Percentiles rank a stretch among this genome's conserved stretches.
phyloP scores from a whole-genome alignment of 2,888 invertebrate species.

The Drosophila kanekoi region DNA sequence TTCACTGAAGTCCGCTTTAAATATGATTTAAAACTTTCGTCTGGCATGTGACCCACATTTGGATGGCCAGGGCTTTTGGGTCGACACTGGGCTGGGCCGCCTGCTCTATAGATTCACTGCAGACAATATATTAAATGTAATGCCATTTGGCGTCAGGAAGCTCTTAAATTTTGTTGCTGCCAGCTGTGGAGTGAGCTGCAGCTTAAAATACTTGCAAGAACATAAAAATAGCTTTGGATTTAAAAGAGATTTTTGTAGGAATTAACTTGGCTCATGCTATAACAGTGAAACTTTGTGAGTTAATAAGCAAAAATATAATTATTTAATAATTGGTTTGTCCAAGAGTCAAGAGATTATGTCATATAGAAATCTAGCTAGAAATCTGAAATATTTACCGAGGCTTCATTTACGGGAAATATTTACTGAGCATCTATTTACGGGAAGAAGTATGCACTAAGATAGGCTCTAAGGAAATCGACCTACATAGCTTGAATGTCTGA shows the following conservation, averaged over 20 bases:
- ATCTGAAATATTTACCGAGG: too few relatives aligned
- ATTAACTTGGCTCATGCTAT: conserved; percentile 18
- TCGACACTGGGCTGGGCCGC: conserved; percentile 19
- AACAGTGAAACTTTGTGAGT: neutral
- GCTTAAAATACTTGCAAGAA: conserved; percentile 28
- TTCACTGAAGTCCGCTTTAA: conserved; percentile 56
- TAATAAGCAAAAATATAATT: neutral
- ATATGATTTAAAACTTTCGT: conserved; percentile 75
- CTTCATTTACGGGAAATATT: too few relatives aligned
- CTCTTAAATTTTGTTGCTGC: conserved; percentile 47
- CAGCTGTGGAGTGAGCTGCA: conserved; percentile 13
- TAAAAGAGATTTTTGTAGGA: conserved; percentile 13
- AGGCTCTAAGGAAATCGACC: too few relatives aligned
- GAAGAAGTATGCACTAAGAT: too few relatives aligned
- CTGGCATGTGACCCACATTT: conserved; percentile 66
- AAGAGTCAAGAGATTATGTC: too few relatives aligned
- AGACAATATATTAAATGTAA: conserved; percentile 61
- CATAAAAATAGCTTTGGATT: conserved; percentile 28
- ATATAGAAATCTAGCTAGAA: too few relatives aligned
- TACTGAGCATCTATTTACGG: too few relatives aligned
- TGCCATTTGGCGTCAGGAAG: conserved; percentile 57
- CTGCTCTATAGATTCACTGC: conserved; percentile 54
- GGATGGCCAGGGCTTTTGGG: conserved; percentile 43
- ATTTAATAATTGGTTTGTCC: too few relatives aligned
- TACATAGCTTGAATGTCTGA: too few relatives aligned